phyloP scores from a whole-genome alignment of 2,797 vertebrate genomes.

The Macrochelys suwanniensis region DNA sequence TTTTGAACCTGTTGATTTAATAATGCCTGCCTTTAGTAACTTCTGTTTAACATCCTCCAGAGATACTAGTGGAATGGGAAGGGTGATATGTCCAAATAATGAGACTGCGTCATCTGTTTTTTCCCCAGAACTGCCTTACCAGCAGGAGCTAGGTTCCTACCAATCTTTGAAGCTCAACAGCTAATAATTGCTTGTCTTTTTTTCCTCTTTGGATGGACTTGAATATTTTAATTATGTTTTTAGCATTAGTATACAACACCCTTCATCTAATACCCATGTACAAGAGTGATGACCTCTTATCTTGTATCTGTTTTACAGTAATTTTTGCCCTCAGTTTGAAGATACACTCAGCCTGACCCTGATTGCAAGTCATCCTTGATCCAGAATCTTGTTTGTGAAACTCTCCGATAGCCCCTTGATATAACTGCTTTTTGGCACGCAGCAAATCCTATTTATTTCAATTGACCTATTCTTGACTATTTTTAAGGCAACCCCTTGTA shows the following conservation, averaged over 20 bases:
- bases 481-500: background rate
- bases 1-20: too few species aligned
- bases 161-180: background rate
- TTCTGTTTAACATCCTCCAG: too few species aligned
- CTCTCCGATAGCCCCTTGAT: background rate
- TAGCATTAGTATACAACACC: background rate
- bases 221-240: background rate
- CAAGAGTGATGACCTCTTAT: background rate
- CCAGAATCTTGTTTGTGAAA: background rate
- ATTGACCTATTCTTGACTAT: background rate
- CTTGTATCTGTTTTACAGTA: background rate
- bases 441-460: background rate
- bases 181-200: background rate
- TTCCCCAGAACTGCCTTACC: too few species aligned
- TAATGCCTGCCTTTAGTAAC: too few species aligned
- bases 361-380: background rate
- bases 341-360: background rate
- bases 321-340: background rate
- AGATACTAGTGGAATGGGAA: too few species aligned
- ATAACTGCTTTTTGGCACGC: background rate
- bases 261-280: background rate
- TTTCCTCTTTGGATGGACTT: background rate
- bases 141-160: too few species aligned
- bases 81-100: too few species aligned
- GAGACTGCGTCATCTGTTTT: too few species aligned